Evolutionary conservation across 2,797 vertebrate genomes (phyloP), one percentile per base, ranked within the genome.

Genomic region (Squalus acanthias): DNA sequence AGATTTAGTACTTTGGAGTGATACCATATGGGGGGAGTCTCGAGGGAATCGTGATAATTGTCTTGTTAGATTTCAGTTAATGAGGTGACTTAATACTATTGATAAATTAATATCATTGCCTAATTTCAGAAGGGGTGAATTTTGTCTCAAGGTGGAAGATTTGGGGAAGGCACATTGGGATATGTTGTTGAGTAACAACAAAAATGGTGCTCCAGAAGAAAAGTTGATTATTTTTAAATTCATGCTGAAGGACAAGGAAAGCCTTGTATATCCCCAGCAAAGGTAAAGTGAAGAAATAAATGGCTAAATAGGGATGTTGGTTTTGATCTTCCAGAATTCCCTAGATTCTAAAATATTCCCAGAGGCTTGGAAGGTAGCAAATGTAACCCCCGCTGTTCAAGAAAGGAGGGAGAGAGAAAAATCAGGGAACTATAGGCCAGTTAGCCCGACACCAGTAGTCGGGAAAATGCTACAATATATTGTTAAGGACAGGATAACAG

Each of bases 1-100:
- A 92, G 89, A 92, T 92, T 92, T 92, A 67, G 33, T 39, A 67
- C 60, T 92, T 92, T 39, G 89, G 88, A 91, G 63, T 89, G 65
- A 67, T 67, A 67, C 15, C 15, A 67, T 67, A 8, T 67, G 12
- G 39, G 79, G 13, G n/a, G 13, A 20, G 17, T 17, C 20, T 50
- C 39, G 12, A 22, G 79, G 79, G 79, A 50, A 85, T 85, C 20
- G 39, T 39, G 79, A 50, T 85, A 85, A 85, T 85, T 85, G 8
- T 46, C 15, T 50, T 85, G n/a, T 46, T 85, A 7, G 39, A 39
- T 85, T 85, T 50, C 39, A 85, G 39, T 82, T 82, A 82, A 82
- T 82, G 13, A 82, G 79, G 39, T 85, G 39, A 85, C 39, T 85
- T 22, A 85, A 85, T 85, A 85, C 39, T 17, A 85, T 20, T 50